A percentile compares a stretch with the other conserved stretches of the same genome.
phyloP scores from a whole-genome alignment of 2,888 invertebrate species.

The Caenorhabditis sulstoni region DNA sequence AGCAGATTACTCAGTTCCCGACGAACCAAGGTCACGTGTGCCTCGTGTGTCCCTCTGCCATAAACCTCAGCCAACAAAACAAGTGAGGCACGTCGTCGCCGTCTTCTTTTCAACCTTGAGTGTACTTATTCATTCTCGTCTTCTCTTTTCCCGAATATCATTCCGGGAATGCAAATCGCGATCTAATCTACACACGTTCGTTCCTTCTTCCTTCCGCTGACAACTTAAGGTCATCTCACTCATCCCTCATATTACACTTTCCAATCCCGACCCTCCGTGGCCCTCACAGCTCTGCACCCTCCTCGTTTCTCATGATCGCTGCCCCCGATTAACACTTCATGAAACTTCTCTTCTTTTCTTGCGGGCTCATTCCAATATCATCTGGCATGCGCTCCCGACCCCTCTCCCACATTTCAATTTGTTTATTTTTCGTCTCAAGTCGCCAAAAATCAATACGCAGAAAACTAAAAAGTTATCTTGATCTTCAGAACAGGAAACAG shows the following conservation, averaged over 20 bases:
- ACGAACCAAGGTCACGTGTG: not conserved
- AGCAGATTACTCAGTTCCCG: too few species aligned
- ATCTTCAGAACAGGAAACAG: constrained; percentile 30
- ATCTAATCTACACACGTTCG: constrained; percentile 41
- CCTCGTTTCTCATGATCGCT: constrained; percentile 10
- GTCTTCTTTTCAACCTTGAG: constrained; percentile 13
- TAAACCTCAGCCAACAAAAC: constrained; percentile 1
- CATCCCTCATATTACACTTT: constrained; percentile 48
- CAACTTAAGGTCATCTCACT: constrained; percentile 47
- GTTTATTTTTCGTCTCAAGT: constrained; percentile 26
- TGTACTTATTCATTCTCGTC: constrained; percentile 7
- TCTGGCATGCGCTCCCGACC: constrained; percentile 29
- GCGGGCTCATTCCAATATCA: constrained; percentile 31
- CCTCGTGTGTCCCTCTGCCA: not conserved
- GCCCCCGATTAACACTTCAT: constrained; percentile 27
- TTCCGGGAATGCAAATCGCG: constrained; percentile 37
- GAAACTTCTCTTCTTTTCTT: not conserved
- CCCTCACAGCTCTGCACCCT: constrained; percentile 11
- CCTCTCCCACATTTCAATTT: constrained; percentile 14
- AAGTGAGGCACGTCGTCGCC: not conserved
- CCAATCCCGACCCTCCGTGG: constrained; percentile 19
- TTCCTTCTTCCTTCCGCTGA: constrained; percentile 23
- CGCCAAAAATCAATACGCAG: constrained; percentile 25
- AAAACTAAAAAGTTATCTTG: constrained; percentile 26
- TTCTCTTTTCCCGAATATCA: constrained; percentile 25